Evolutionary conservation across 37 sponge, comb jelly and placozoan genomes (phyloP).

Genomic region (Crambe crambe): DNA sequence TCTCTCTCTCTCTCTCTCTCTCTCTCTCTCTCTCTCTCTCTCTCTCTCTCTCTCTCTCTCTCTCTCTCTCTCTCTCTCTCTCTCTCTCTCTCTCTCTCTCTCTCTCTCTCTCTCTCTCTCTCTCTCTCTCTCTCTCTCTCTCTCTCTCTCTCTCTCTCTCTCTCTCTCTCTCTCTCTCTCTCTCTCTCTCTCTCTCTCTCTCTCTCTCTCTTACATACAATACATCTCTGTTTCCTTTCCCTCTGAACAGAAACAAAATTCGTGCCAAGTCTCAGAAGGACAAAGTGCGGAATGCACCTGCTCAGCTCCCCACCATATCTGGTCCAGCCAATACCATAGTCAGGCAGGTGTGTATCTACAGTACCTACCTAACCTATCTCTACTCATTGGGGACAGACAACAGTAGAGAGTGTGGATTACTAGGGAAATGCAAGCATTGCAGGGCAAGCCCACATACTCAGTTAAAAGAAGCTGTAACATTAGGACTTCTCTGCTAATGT

Average conservation of each 20-base stretch:
- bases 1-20: background rate
- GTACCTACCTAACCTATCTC: no score
- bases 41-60: conserved; percentile 9
- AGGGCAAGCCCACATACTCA: no score
- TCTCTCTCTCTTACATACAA: background rate
- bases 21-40: background rate
- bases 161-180: conserved; percentile 4
- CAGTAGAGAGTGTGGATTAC: no score
- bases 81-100: background rate
- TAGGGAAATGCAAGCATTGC: no score
- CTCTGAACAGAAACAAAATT: conserved; percentile 10
- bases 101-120: background rate
- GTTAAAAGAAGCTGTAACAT: no score
- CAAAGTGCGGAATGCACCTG: conserved; percentile 18
- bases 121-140: background rate
- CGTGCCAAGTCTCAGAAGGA: conserved; percentile 54
- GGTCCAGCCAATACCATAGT: conserved; percentile 7
- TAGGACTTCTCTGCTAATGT: no score
- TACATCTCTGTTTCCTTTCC: background rate
- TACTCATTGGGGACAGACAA: no score
- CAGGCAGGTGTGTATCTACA: background rate
- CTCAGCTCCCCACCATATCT: conserved; percentile 1
- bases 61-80: conserved; percentile 6
- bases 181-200: conserved; percentile 8
- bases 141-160: conserved; percentile 1